Evolutionary conservation across 1,140 invertebrate genomes (phyloP), one percentile per base, ranked within the genome.

Genomic region (Meloidogyne exigua): DNA sequence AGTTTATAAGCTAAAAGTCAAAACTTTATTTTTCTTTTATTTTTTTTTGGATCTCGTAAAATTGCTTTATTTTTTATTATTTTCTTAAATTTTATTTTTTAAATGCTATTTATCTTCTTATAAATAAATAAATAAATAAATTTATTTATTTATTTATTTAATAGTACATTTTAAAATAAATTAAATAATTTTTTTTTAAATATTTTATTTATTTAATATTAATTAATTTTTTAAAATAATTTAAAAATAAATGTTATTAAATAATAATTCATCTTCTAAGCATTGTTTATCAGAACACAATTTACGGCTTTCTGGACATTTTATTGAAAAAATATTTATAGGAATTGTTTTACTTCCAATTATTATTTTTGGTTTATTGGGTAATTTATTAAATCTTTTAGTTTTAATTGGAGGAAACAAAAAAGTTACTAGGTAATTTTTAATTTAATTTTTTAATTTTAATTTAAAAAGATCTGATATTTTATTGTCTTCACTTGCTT

Each of bases 291-390:
- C 44, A 18, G 25, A 73, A 28, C 68, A 78, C 25, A n/a, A 71
- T n/a, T 32, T 79, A 11, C 68, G 64, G 1, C 78, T 79, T 25
- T 79, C 77, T 15, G 68, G 11, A 13, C 72, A 67, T 28, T 15
- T 36, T 21, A 32, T 79, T 21, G 77, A 79, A 68, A 62, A 66
- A 49, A 39, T 78, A n/a, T 62, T 79, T 42, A 79, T 79, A 15
- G 77, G 77, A 13, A 81, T 66, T 57, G 13, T 80, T 9, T 63
- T 79, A 21, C 78, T 78, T 25, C 21, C 57, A 10, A 36, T 79
- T 65, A 79, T 79, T 72, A 42, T 71, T 7, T 79, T 79, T 36
- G 77, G 77, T 25, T 26, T 79, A 44, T 65, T 64, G 49, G 77
- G 77, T 4, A 79, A 79, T 44, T 62, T 21, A 13, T 44, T 79